A percentile compares a stretch with the other conserved stretches of the same genome.
Evolutionary conservation across 2,113 vertebrate genomes (phyloP).

Genomic region (Grus americana): DNA sequence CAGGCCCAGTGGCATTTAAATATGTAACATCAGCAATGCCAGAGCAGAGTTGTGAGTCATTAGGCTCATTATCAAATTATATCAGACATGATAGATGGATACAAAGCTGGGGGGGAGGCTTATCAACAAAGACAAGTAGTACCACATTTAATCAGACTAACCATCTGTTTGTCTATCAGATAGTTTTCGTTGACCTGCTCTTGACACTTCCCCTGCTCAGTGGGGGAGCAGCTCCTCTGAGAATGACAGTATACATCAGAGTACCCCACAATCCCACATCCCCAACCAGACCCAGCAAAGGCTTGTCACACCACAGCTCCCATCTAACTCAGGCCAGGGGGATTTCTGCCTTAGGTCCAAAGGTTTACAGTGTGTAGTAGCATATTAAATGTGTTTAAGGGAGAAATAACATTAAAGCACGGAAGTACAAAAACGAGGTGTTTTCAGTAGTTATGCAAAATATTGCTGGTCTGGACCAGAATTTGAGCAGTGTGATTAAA

Average conservation of each 20-base stretch:
- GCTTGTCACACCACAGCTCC: neutral
- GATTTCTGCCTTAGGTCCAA: neutral
- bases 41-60: neutral
- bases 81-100: neutral
- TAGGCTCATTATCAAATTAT: neutral
- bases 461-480: neutral
- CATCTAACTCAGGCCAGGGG: neutral
- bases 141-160: neutral
- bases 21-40: neutral
- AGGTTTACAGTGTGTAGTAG: neutral
- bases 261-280: neutral
- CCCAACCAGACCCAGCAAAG: rapidly evolving
- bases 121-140: neutral
- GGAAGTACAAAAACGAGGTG: neutral
- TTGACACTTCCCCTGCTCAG: neutral
- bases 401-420: neutral
- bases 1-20: neutral
- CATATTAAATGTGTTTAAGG: neutral
- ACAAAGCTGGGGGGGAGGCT: neutral
- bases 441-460: neutral
- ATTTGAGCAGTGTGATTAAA: neutral
- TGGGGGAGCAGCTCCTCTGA: neutral
- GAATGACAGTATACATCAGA: neutral
- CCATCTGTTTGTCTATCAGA: neutral
- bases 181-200: neutral